Evolutionary conservation across 2,113 vertebrate species (phyloP).

Genomic region (Cephalophus harveyi): DNA sequence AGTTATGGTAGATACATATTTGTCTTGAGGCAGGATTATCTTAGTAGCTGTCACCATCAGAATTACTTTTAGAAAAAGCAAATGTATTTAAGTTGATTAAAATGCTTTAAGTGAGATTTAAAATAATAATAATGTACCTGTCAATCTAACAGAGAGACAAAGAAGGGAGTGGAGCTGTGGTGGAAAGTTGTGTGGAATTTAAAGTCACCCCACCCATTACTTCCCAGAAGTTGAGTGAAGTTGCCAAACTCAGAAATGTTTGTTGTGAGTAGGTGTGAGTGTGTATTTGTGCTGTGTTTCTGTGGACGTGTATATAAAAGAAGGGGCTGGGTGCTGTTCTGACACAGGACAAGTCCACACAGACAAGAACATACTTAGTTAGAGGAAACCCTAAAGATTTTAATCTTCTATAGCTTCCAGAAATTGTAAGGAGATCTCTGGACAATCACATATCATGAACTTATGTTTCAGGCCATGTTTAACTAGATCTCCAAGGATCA

Average conservation of each 20-base stretch:
- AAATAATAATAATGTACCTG: neutral
- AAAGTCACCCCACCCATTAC: neutral
- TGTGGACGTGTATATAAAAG: neutral
- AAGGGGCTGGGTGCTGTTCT: neutral
- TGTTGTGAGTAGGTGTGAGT: neutral
- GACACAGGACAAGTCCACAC: neutral
- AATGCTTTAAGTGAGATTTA: neutral
- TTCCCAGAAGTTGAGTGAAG: neutral
- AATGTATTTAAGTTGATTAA: neutral
- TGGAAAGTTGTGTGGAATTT: neutral
- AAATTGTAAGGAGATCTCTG: neutral
- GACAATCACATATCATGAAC: neutral
- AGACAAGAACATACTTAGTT: neutral
- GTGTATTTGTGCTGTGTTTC: neutral
- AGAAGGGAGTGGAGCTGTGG: neutral
- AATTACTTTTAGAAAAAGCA: neutral
- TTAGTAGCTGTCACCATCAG: neutral
- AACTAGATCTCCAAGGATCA: neutral
- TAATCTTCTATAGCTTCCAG: neutral
- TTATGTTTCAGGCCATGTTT: neutral
- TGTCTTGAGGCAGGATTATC: neutral
- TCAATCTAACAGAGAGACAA: neutral
- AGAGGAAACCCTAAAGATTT: neutral
- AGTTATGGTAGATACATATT: neutral
- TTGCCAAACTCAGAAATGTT: neutral